Evolutionary conservation across 2,797 vertebrate genomes (phyloP).

Genomic region (Sorex maritimensis): DNA sequence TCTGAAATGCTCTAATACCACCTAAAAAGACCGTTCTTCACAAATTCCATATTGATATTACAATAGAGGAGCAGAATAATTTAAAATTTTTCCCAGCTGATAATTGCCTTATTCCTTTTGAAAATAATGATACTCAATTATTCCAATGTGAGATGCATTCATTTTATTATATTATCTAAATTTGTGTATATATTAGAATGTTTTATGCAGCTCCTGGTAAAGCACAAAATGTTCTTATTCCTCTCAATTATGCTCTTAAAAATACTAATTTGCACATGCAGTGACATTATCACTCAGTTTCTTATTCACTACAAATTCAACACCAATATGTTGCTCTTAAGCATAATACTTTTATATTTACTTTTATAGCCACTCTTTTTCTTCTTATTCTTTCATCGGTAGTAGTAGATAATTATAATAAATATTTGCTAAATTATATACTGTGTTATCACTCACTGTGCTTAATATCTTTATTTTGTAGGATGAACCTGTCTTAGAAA

Average conservation of each 20-base stretch:
- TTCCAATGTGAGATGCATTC: conserved; percentile 85
- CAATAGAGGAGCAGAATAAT: conserved; percentile 77
- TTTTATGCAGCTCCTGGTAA: conserved; percentile 48
- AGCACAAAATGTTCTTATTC: conserved; percentile 85
- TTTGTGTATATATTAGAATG: conserved; percentile 84
- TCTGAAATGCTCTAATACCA: conserved; percentile 68
- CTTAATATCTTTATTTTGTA: neutral
- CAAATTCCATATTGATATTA: conserved; percentile 80
- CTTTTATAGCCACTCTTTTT: conserved; percentile 19
- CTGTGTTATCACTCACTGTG: neutral
- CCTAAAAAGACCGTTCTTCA: conserved; percentile 71
- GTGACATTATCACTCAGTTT: conserved; percentile 79
- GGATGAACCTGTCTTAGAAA: neutral
- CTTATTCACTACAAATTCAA: conserved; percentile 80
- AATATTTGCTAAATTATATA: conserved; percentile 16
- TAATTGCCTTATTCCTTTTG: conserved; percentile 88
- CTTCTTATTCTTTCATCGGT: neutral
- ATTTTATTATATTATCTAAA: conserved; percentile 87
- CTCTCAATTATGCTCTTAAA: conserved; percentile 80
- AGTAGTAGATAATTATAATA: neutral
- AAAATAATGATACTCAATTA: conserved; percentile 87
- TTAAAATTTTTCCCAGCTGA: conserved; percentile 83
- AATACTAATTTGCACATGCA: conserved; percentile 79
- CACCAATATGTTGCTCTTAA: conserved; percentile 74
- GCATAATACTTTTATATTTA: conserved; percentile 63